Evolutionary conservation across 2,888 invertebrate genomes (phyloP).

Genomic region (Pterostichus madidus): DNA sequence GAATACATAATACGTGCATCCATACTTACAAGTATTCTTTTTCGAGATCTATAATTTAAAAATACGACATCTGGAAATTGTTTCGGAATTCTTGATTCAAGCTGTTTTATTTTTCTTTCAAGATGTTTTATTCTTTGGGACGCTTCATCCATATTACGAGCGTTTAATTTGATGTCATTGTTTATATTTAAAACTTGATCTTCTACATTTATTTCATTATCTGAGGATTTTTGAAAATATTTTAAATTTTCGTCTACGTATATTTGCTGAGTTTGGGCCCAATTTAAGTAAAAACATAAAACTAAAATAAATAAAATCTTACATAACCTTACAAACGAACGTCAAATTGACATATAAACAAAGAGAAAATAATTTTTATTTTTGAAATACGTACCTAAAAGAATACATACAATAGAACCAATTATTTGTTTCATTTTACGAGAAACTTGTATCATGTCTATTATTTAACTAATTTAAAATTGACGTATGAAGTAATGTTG

Average conservation of each 20-base stretch:
- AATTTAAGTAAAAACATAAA: constrained; percentile 76
- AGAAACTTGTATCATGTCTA: constrained; percentile 70
- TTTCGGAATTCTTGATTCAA: constrained; percentile 88
- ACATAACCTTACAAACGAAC: constrained; percentile 59
- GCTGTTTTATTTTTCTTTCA: constrained; percentile 85
- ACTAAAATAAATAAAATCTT: constrained; percentile 71
- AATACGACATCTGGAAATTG: constrained; percentile 95
- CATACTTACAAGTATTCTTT: constrained; percentile 85
- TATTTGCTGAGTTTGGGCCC: constrained; percentile 74
- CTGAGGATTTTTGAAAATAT: constrained; percentile 67
- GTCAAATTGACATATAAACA: constrained; percentile 26
- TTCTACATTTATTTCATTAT: constrained; percentile 68
- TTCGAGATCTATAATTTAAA: constrained; percentile 93
- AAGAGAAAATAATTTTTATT: neutral
- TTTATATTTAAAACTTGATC: constrained; percentile 67
- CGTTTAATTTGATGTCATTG: constrained; percentile 67
- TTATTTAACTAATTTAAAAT: constrained; percentile 59
- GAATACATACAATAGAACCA: constrained; percentile 68
- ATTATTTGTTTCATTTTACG: constrained; percentile 71
- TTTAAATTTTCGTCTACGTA: constrained; percentile 68
- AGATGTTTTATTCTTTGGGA: constrained; percentile 83
- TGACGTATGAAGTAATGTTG: neutral
- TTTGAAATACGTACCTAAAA: constrained; percentile 69
- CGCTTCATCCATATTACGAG: constrained; percentile 81
- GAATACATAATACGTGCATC: neutral